Evolutionary conservation across 1,140 invertebrate genomes (phyloP), one percentile per base, ranked within the genome.

Genomic region (Eurosta solidaginis): DNA sequence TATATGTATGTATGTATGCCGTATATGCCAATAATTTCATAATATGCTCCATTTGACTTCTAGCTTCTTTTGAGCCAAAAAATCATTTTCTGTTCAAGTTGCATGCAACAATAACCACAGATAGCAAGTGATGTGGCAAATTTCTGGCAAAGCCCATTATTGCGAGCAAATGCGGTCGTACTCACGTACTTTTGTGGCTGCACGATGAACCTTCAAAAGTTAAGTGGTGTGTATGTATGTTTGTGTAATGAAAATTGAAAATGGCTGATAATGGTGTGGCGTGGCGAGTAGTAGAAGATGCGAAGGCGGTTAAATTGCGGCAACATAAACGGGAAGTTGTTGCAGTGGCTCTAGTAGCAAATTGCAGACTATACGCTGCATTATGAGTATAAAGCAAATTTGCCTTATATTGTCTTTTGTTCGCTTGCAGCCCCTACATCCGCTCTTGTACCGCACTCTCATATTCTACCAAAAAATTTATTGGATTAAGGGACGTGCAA

Each of bases 231-330:
- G n/a, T n/a, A n/a, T n/a, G n/a, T n/a, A n/a, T n/a, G n/a, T n/a
- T n/a, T n/a, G n/a, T n/a, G 59, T 68, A 68, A 68, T 68, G 59
- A 33, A 68, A 68, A 68, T 68, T 68, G 59, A 68, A 68, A 68
- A 68, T 68, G 59, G 9, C 33, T 14, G 40, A 33, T 33, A 68
- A 42, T 68, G 59, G 10, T 17, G n/a, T 49, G 45, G 4, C 20
- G 22, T 22, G 49, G 49, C 49, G 22, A 22, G 6, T n/a, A n/a
- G n/a, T n/a, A n/a, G 9, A 22, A 25, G 25, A 12, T 42, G 59
- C 33, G 33, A n/a, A 29, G 33, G 59, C 7, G 50, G 50, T 25
- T 25, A 54, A 54, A 54, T 54, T 54, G 22, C n/a, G 2, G 50
- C 2, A 25, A 25, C 59, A 40, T 68, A 33, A 5, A 29, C n/a